Percentiles rank a stretch among this genome's conserved stretches.
Evolutionary conservation across 2,888 invertebrate genomes (phyloP).

Genomic region (Anticlea derivata): DNA sequence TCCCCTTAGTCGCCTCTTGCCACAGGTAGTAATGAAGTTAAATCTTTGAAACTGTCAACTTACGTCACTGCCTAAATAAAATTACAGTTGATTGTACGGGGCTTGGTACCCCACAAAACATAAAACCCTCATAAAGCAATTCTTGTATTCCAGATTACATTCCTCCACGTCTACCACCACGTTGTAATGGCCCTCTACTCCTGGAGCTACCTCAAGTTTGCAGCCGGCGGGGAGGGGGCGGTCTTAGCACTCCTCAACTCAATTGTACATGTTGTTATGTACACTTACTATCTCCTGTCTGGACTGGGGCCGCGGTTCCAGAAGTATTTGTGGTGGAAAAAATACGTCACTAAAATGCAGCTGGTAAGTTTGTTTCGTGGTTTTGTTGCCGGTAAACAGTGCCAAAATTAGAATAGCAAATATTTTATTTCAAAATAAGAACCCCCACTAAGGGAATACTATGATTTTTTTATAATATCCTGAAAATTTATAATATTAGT

Average conservation of each 20-base stretch:
- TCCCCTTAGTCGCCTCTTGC: too few relatives aligned
- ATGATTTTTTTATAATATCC: too few relatives aligned
- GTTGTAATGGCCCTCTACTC: conserved; percentile 89
- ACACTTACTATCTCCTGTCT: conserved; percentile 90
- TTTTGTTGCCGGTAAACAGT: conserved; percentile 35
- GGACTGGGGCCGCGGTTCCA: conserved; percentile 90
- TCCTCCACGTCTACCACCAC: conserved; percentile 96
- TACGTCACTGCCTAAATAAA: too few relatives aligned
- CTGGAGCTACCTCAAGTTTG: conserved; percentile 91
- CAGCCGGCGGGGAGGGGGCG: conserved; percentile 91
- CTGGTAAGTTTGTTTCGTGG: conserved; percentile 84
- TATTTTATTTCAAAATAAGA: too few relatives aligned
- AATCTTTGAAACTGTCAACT: too few relatives aligned
- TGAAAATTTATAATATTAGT: too few relatives aligned
- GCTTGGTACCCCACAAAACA: too few relatives aligned
- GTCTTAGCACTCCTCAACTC: conserved; percentile 90
- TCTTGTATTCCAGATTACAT: conserved; percentile 87
- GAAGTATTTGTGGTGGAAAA: conserved; percentile 95
- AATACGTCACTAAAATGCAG: conserved; percentile 92
- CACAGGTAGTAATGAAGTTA: too few relatives aligned
- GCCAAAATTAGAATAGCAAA: too few relatives aligned
- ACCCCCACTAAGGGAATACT: too few relatives aligned
- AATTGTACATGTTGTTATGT: conserved; percentile 92
- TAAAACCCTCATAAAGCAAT: too few relatives aligned
- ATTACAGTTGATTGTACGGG: too few relatives aligned